Percentiles rank a stretch among this genome's conserved stretches.
phyloP scores from a whole-genome alignment of 2,888 invertebrate species.

The Diachrysia chrysitis region DNA sequence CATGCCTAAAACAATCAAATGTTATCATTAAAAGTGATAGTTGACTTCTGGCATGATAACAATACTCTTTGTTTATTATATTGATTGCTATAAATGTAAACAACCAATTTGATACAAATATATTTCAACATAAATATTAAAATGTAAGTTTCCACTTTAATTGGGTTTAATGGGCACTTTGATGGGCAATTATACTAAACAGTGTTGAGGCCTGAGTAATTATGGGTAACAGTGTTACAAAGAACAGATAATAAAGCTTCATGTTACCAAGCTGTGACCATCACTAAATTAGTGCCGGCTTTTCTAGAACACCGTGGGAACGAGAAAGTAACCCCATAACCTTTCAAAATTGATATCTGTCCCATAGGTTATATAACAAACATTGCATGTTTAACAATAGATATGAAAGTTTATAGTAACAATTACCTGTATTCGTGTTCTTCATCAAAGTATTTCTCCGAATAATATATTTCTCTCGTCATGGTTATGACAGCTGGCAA shows the following conservation, averaged over 20 bases:
- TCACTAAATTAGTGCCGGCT: neutral
- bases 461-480: conserved; percentile 95
- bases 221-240: too few relatives aligned
- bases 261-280: neutral
- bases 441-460: conserved; percentile 97
- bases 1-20: conserved; percentile 92
- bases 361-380: conserved; percentile 29
- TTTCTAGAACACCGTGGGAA: neutral
- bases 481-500: conserved; percentile 71
- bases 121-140: neutral
- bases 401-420: neutral
- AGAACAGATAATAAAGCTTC: neutral
- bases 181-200: too few relatives aligned
- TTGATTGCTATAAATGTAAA: neutral
- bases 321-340: conserved; percentile 14
- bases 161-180: too few relatives aligned
- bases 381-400: too few relatives aligned
- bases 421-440: conserved; percentile 96
- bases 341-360: neutral
- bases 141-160: neutral
- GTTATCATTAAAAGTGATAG: neutral
- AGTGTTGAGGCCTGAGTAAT: too few relatives aligned
- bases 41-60: neutral
- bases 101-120: neutral
- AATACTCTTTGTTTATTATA: neutral